Evolutionary conservation across 2,797 vertebrate species (phyloP), one percentile per base, ranked within the genome.

Genomic region (Enteromius viviparus): DNA sequence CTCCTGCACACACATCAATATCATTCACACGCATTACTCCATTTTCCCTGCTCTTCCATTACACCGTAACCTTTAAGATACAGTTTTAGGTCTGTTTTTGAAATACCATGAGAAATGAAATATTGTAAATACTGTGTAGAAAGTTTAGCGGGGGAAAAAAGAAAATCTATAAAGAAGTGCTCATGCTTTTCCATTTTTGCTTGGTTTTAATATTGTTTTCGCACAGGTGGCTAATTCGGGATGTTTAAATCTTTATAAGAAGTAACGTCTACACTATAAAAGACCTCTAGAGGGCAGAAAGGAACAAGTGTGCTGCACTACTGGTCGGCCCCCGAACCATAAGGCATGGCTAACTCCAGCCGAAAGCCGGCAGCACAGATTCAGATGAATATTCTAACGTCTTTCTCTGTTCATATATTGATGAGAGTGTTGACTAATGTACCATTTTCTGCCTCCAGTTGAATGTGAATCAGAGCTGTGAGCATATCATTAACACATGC

Each of bases 1-100:
- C 88, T 89, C 86, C 84, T 85, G 78, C 87, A 86, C 88, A 89
- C 87, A 88, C 84, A 88, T 90, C 89, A 87, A 89, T 89, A 90
- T 86, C 85, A 87, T 87, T 85, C 87, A 88, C 76, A 87, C 76
- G 85, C 83, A 80, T 83, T 42, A 82, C 81, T 64, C 76, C 75
- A 76, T 87, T 86, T 81, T 60, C 84, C 76, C 77, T 65, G 86
- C 68, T 80, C 80, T 87, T 89, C 88, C 82, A 91, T 92, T 90
- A 91, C 85, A 81, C 69, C 47, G 81, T 93, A 92, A 93, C 91
- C 91, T 92, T 94, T 93, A 87, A 86, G 89, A 89, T 78, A 91
- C 86, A 88, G 83, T 85, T 85, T 78, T 82, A 65, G 90, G 89
- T 87, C 88, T 78, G 80, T 89, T 91, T 88, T 88, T 91, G 85